These are phyloP conservation scores for Dusona sp. DNA, from an alignment of 2,888 invertebrate genomes.

Conservation along the genomic window DNA sequence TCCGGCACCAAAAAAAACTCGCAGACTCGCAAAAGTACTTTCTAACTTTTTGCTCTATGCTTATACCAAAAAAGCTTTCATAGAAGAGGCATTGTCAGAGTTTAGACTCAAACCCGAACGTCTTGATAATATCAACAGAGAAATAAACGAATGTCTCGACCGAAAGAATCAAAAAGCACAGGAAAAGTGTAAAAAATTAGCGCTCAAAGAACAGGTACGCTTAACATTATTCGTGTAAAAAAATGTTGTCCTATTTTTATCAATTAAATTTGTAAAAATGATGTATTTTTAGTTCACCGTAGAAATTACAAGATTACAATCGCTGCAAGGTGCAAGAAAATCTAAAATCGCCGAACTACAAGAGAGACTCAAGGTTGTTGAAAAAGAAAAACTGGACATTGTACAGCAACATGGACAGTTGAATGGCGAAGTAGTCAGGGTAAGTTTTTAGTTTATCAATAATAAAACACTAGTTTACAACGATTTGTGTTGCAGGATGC, in stretches of 20 bases:
- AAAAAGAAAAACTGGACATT: constrained; percentile 65
- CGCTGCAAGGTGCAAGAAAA: constrained; percentile 58
- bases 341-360: constrained; percentile 43
- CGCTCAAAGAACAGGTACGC: constrained; percentile 70
- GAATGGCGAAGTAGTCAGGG: constrained; percentile 68
- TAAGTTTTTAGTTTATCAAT: constrained; percentile 30
- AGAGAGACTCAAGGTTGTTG: constrained; percentile 31
- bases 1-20: constrained; percentile 76
- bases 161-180: constrained; percentile 66
- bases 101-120: constrained; percentile 27
- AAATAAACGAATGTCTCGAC: constrained; percentile 60
- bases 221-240: neutral
- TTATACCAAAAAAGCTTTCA: constrained; percentile 63
- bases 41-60: constrained; percentile 76
- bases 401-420: constrained; percentile 57
- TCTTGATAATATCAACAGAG: constrained; percentile 62
- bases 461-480: neutral
- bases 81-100: constrained; percentile 66
- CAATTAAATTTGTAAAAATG: neutral
- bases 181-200: constrained; percentile 68
- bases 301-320: constrained; percentile 68
- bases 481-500: neutral
- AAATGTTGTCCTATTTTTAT: neutral
- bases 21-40: constrained; percentile 73
- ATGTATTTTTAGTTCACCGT: constrained; percentile 54